A percentile compares a stretch with the other conserved stretches of the same genome.
Conservation (phyloP, 1,140 invertebrate species). For the Notospermus geniculatus region DNA sequence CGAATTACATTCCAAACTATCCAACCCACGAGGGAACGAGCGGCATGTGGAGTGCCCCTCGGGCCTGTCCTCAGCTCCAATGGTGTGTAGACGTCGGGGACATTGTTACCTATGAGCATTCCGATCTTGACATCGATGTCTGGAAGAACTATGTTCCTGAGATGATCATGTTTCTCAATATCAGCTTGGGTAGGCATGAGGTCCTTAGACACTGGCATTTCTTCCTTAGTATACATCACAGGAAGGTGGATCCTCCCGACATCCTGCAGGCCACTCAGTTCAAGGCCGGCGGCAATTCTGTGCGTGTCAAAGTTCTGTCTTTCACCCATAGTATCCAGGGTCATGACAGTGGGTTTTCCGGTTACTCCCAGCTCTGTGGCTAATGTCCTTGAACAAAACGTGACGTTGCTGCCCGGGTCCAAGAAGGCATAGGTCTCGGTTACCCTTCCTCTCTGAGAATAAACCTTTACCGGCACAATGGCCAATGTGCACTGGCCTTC, state of each 20-base stretch:
- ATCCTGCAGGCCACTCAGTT: not conserved
- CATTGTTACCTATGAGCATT: not conserved
- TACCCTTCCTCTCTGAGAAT: not conserved
- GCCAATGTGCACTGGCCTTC: too few relatives aligned
- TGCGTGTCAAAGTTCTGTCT: not conserved
- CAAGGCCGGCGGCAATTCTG: not conserved
- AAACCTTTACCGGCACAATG: too few relatives aligned
- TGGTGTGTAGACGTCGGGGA: not conserved
- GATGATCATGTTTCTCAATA: not conserved
- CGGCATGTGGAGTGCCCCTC: not conserved
- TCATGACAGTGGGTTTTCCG: not conserved
- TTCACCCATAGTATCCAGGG: not conserved
- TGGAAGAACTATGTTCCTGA: not conserved
- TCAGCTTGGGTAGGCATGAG: not conserved
- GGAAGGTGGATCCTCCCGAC: not conserved
- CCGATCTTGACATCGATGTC: not conserved
- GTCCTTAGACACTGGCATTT: not conserved
- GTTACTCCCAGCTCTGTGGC: not conserved
- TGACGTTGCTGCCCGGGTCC: slow-evolving; percentile 3
- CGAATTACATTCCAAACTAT: not conserved
- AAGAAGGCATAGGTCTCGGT: not conserved
- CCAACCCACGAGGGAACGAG: not conserved
- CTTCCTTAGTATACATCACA: not conserved
- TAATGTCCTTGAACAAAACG: not conserved
- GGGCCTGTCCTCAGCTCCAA: not conserved